Evolutionary conservation across 2,797 vertebrate genomes (phyloP).

Genomic region (Periparus ater): DNA sequence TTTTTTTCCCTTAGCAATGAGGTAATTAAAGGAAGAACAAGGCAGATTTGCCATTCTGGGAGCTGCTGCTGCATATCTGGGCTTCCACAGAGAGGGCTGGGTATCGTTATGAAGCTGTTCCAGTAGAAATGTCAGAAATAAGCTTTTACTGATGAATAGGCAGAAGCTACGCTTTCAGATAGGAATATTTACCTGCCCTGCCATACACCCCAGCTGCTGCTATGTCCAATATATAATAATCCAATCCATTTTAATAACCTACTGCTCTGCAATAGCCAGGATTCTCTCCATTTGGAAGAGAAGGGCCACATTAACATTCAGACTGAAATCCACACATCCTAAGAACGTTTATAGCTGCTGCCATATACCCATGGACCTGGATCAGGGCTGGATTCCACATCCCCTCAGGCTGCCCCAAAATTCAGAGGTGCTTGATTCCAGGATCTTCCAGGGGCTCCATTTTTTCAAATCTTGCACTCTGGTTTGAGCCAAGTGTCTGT

Average conservation of each 20-base stretch:
- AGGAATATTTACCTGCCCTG: constrained; percentile 45
- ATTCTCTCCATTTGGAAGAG: background rate
- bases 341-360: background rate
- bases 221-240: constrained; percentile 20
- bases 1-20: background rate
- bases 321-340: background rate
- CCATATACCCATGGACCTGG: background rate
- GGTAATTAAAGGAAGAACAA: constrained; percentile 56
- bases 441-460: background rate
- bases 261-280: background rate
- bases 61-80: constrained; percentile 18
- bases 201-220: constrained; percentile 17
- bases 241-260: constrained; percentile 25
- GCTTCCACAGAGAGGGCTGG: constrained; percentile 14
- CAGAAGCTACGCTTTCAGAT: background rate
- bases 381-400: background rate
- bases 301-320: background rate
- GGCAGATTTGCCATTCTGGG: constrained; percentile 21
- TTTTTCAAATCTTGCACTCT: background rate
- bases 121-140: constrained; percentile 35
- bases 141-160: background rate
- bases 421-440: background rate
- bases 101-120: constrained; percentile 21
- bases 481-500: background rate
- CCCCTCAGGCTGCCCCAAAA: background rate